phyloP scores from a whole-genome alignment of 2,888 invertebrate species.

The Polymixis lichenea region DNA sequence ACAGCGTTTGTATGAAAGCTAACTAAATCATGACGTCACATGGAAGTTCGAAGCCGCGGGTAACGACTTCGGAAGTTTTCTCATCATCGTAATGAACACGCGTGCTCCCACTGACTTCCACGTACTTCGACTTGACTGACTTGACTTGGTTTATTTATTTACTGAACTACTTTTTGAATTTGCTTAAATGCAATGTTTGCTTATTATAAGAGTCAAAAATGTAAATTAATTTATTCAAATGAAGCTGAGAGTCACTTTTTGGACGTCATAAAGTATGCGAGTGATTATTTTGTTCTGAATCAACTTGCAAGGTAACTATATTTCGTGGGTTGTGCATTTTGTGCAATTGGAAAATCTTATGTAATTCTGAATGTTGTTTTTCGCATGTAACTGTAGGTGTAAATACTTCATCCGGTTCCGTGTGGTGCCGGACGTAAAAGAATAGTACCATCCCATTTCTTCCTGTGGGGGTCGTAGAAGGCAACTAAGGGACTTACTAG shows the following conservation, averaged over 20 bases:
- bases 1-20: slow-evolving; percentile 43
- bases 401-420: not conserved
- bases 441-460: too few species aligned
- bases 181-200: slow-evolving; percentile 17
- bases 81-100: slow-evolving; percentile 60
- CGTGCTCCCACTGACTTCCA: slow-evolving; percentile 28
- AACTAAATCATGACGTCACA: slow-evolving; percentile 56
- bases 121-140: slow-evolving; percentile 1
- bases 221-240: too few species aligned
- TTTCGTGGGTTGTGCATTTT: not conserved
- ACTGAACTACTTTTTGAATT: slow-evolving; percentile 23
- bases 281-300: not conserved
- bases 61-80: slow-evolving; percentile 56
- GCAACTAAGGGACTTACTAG: too few species aligned
- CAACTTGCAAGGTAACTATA: not conserved
- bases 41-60: slow-evolving; percentile 36
- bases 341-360: not conserved
- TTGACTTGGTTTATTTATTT: slow-evolving; percentile 16
- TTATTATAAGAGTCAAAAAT: too few species aligned
- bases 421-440: too few species aligned
- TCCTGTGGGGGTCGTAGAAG: too few species aligned
- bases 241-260: too few species aligned
- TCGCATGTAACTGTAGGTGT: not conserved
- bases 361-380: not conserved
- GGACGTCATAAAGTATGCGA: too few species aligned